Evolutionary conservation across 2,888 invertebrate genomes (phyloP).

Genomic region (Bhutanitis thaidina): DNA sequence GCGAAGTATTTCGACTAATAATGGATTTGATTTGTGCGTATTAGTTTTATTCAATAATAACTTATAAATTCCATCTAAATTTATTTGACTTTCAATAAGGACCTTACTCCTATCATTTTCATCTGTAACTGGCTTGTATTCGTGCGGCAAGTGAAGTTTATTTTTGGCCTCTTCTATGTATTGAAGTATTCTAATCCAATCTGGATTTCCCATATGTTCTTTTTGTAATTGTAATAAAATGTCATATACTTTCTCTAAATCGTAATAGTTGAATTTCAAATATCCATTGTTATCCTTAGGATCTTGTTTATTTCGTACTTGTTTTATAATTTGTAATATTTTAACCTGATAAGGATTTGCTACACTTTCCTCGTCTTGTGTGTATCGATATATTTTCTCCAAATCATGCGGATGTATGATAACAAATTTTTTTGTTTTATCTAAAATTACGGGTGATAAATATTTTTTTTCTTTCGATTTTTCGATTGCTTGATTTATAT

Average conservation of each 20-base stretch:
- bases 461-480: background rate
- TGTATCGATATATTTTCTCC: conserved; percentile 6
- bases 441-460: background rate
- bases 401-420: background rate
- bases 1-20: background rate
- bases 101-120: background rate
- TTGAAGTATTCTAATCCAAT: background rate
- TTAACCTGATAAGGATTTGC: background rate
- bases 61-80: conserved; percentile 9
- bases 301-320: background rate
- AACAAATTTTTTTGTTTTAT: background rate
- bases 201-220: conserved; percentile 1
- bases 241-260: conserved; percentile 6
- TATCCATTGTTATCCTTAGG: background rate
- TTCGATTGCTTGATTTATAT: background rate
- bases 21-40: background rate
- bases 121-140: too few species aligned
- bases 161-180: conserved; percentile 2
- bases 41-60: conserved; percentile 1
- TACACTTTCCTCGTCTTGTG: background rate
- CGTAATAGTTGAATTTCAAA: conserved; percentile 1
- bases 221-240: background rate
- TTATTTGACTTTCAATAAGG: background rate
- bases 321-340: conserved; percentile 7
- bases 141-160: too few species aligned